A percentile compares a stretch with the other conserved stretches of the same genome.
Evolutionary conservation across 2,113 vertebrate species (phyloP).

Genomic region (Corythoichthys haematopterus): DNA sequence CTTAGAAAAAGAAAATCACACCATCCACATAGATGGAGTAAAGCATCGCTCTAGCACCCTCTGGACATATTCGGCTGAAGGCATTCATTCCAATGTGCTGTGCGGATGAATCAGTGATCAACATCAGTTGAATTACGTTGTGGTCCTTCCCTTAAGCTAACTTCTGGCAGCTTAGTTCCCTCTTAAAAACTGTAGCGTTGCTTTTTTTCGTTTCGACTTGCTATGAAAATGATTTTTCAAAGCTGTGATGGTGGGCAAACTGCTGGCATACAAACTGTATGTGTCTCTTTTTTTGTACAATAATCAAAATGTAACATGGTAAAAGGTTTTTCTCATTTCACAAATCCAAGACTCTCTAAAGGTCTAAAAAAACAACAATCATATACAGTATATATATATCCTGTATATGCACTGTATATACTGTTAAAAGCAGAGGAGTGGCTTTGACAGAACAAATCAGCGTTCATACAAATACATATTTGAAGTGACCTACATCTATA

Average conservation of each 20-base stretch:
- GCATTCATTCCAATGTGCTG: constrained; percentile 21
- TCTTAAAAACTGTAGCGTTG: constrained; percentile 7
- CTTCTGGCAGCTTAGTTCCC: constrained; percentile 36
- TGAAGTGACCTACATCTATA: constrained; percentile 41
- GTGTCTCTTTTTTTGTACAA: constrained; percentile 5
- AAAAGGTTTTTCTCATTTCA: background rate
- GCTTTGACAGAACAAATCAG: constrained; percentile 6
- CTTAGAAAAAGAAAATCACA: too few species aligned
- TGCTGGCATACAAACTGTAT: constrained; percentile 33
- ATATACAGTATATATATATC: too few species aligned
- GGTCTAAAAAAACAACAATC: background rate
- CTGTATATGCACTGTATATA: background rate
- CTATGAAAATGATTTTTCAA: constrained; percentile 26
- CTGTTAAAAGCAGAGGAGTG: constrained; percentile 9
- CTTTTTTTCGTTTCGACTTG: constrained; percentile 26
- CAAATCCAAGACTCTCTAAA: background rate
- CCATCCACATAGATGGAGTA: too few species aligned
- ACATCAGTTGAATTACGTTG: constrained; percentile 37
- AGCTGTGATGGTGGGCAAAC: constrained; percentile 34
- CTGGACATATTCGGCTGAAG: constrained; percentile 24
- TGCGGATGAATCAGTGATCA: constrained; percentile 27
- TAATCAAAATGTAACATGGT: background rate
- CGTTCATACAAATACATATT: constrained; percentile 23
- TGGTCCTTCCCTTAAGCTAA: constrained; percentile 26
- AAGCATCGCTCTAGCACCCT: constrained; percentile 14